Base-by-base conservation (phyloP, 2,888 invertebrate genomes). In the Coelopa pilipes region DNA sequence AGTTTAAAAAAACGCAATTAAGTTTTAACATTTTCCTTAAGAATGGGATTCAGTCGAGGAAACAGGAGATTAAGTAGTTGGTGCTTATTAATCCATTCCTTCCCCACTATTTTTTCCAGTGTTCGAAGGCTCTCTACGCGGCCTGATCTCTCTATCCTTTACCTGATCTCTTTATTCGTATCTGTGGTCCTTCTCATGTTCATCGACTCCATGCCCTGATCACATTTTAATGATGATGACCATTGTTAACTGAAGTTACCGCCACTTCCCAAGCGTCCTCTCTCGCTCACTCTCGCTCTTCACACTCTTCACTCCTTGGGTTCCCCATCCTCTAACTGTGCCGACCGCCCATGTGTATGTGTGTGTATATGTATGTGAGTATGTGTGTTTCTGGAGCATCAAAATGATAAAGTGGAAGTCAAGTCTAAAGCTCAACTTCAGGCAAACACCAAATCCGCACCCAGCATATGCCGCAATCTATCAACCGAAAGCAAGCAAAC, bases 161-260 rank as follows among this genome's bases (percentile, higher is more conserved):
- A 53, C 60, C 60, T 57, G 21, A 19, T 57, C 57, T 57, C 57
- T n/a, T 21, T 57, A 21, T 21, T 57, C 34, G 34, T 34, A 2
- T 34, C 34, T 34, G 34, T 34, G 7, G 34, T 34, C 34, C 34
- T 34, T 34, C 4, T 34, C 34, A 34, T 34, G 34, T 7, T 34
- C 34, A 34, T 34, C 34, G 4, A 59, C 72, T 62, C 21, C 63
- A 62, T 73, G 78, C 78, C 83, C 85, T 86, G 86, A 85, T 85
- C 86, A 83, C 83, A 80, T 84, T 86, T 85, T 85, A 86, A 85
- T 86, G 84, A 86, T 85, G 86, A 85, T 85, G 84, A 86, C 85
- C 86, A 85, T 86, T 86, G 86, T 84, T 86, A 86, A 84, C 85
- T 83, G 82, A 83, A 83, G 83, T 82, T 82, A 81, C 83, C 83